Base-by-base conservation (phyloP, 2,113 vertebrate species). In the Spermophilus dauricus region DNA sequence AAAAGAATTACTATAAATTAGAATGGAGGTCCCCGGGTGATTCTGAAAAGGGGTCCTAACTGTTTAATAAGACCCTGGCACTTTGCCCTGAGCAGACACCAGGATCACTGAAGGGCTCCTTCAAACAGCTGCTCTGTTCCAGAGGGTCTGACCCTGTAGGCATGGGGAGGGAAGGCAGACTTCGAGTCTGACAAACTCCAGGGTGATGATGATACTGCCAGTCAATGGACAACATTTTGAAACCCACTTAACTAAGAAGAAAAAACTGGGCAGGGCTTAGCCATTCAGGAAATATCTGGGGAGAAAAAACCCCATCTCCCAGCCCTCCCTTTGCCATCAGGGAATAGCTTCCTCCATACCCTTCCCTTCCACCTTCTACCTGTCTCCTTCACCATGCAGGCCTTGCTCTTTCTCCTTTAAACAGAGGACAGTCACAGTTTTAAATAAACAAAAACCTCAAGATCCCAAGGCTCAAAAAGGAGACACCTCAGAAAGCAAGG, bases 391-490 rank as follows among this genome's bases (percentile, higher is more conserved):
- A 5, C 32, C 34, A 18, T 13, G 45, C 32, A 51, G 53, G 39
- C 51, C 28, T 51, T 22, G 18, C 70, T 14, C 48, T 30, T 1
- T 8, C 28, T 53, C 51, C 72, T 91, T 8, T 20, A 39, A 56
- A 30, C 30, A 26, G 30, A 34, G 76, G 39, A 82, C 30, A 53
- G 51, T 26, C 30, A 56, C 5, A 0, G 48, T 13, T 32, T 63
- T 16, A 24, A 53, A 72, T 32, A 82, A 51, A 58, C 3, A 48
- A 42, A 14, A 56, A 6, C 9, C 10, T 81, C 80, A 51, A 39
- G 78, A 78, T 34, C 8, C 69, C 28, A 63, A 81, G 45, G 17
- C 48, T 77, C 78, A 30, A 89, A 76, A 91, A 81, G 95, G 37
- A 56, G 16, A 17, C 8, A 2, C 24, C 77, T 63, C 48, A 45